Percentiles rank a stretch among this genome's conserved stretches.
phyloP scores from a whole-genome alignment of 1,140 invertebrate species.

The Drosophila bocqueti region DNA sequence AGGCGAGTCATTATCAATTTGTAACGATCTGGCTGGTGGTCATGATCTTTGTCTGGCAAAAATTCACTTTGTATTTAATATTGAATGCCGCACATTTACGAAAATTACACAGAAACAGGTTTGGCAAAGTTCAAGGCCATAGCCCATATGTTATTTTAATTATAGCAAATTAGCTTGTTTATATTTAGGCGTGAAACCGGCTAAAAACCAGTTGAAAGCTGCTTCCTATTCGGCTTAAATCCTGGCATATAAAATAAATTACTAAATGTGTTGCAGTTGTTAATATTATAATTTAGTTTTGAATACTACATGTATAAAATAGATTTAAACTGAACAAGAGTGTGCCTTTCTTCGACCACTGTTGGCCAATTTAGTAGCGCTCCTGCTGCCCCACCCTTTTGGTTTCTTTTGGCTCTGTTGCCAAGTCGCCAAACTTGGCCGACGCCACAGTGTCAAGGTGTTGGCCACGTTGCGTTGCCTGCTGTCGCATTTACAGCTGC shows the following conservation, averaged over 20 bases:
- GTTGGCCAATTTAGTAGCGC: not conserved
- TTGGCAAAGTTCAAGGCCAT: constrained; percentile 26
- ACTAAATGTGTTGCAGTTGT: not conserved
- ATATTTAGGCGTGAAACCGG: constrained; percentile 15
- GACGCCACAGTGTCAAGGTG: constrained; percentile 63
- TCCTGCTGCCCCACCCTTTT: constrained; percentile 17
- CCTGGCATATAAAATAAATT: not conserved
- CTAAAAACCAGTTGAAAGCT: constrained; percentile 6
- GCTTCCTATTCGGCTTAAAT: constrained; percentile 33
- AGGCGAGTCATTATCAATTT: constrained; percentile 33
- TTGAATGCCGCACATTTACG: constrained; percentile 5
- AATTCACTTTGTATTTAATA: not conserved
- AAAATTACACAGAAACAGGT: constrained; percentile 17
- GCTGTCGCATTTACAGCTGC: constrained; percentile 58
- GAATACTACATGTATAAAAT: not conserved
- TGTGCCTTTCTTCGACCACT: constrained; percentile 12
- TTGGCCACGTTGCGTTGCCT: constrained; percentile 66
- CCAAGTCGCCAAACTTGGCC: constrained; percentile 55
- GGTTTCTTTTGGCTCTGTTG: constrained; percentile 53
- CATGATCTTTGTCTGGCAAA: constrained; percentile 4
- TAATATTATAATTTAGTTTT: not conserved
- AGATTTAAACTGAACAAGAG: constrained; percentile 7
- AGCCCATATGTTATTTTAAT: constrained; percentile 36
- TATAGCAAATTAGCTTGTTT: constrained; percentile 15
- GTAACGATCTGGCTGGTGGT: not conserved